Evolutionary conservation across 2,888 invertebrate genomes (phyloP), one percentile per base, ranked within the genome.

Genomic region (Octonoba sinensis): DNA sequence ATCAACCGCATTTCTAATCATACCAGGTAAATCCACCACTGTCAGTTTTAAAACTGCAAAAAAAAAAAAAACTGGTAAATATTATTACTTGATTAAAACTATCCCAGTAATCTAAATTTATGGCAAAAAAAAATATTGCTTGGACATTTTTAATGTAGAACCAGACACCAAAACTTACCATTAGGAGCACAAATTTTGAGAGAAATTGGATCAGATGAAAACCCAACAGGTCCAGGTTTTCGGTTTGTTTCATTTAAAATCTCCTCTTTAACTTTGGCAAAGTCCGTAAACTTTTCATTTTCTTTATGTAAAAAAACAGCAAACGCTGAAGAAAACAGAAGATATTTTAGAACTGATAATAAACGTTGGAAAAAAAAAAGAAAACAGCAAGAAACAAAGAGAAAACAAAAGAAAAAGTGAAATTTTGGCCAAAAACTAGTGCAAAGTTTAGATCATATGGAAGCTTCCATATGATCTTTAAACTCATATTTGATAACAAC

Each of bases 11-110:
- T 64, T 59, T 91, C 97, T 97, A 71, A 98, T 99, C 87, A 98
- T 91, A 84, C 98, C 97, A 85, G 97, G 97, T 89, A 98, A 92
- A 91, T 97, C 97, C 88, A 97, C 95, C 86, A 96, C 90, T 66
- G 96, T 96, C 91, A 96, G 90, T 90, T 96, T 96, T 87, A 96
- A 91, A 85, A 96, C 96, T 94, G 90, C 66, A 84, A 79, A 72
- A 78, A 74, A 72, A 90, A 20, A 54, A 74, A 20, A 57, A 16
- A 12, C 36, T 49, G 16, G 11, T n/a, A 54, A 44, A 44, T 51
- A 56, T 22, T 15, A 57, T 20, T 20, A 57, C n/a, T n/a, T n/a
- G n/a, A n/a, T n/a, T n/a, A n/a, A n/a, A n/a, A n/a, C n/a, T n/a
- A n/a, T n/a, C n/a, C n/a, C n/a, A n/a, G n/a, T n/a, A n/a, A n/a